Evolutionary conservation across 2,888 invertebrate genomes (phyloP).

Genomic region (Mylabris sibirica): DNA sequence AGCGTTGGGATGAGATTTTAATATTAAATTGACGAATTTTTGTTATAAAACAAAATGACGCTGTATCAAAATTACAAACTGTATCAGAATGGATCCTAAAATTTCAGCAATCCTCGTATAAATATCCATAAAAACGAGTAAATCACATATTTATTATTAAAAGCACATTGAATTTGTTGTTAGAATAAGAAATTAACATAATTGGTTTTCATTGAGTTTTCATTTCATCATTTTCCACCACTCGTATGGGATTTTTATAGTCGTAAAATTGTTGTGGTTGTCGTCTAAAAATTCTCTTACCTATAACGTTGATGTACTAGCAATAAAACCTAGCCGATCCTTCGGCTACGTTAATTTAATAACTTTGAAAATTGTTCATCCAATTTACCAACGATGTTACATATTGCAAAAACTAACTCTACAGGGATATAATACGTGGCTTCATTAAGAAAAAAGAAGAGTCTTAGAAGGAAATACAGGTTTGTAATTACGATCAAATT

Average conservation of each 20-base stretch:
- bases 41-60: not conserved
- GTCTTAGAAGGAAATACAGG: not conserved
- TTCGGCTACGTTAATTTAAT: not conserved
- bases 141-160: not conserved
- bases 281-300: not conserved
- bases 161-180: too few relatives aligned
- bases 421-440: not conserved
- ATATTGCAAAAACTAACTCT: not conserved
- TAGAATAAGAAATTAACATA: too few relatives aligned
- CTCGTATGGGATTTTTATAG: too few relatives aligned
- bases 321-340: not conserved
- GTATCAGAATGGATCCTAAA: not conserved
- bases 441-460: not conserved
- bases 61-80: not conserved
- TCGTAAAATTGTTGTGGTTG: too few relatives aligned
- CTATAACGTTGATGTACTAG: not conserved
- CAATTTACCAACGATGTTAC: not conserved
- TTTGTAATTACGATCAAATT: conserved; percentile 32
- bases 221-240: too few relatives aligned
- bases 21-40: not conserved
- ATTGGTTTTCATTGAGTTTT: too few relatives aligned
- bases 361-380: conserved; percentile 9
- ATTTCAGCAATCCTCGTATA: not conserved
- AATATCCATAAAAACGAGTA: not conserved
- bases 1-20: not conserved